These are phyloP conservation scores for Drosophila cracens DNA, from an alignment of 2,888 invertebrate genomes.

Conservation along the genomic window DNA sequence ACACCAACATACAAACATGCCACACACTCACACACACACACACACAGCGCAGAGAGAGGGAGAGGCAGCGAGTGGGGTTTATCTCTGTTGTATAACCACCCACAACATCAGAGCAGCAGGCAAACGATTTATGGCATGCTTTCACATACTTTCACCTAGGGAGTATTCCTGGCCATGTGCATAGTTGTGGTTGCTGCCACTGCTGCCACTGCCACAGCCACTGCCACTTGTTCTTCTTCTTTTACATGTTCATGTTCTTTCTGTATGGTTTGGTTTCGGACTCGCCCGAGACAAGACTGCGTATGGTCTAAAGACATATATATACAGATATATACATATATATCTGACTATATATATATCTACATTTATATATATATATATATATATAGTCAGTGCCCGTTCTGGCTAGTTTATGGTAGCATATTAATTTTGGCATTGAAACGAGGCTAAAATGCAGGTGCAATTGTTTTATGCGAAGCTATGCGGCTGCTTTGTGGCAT, in stretches of 20 bases:
- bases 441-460: constrained; percentile 66
- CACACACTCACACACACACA: constrained; percentile 18
- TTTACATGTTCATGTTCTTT: constrained; percentile 23
- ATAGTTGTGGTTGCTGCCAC: constrained; percentile 63
- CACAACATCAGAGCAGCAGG: constrained; percentile 58
- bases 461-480: constrained; percentile 61
- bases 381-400: constrained; percentile 14
- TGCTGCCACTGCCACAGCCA: background rate
- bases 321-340: background rate
- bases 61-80: constrained; percentile 3
- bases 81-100: constrained; percentile 45
- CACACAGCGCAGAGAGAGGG: background rate
- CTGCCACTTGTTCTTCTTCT: constrained; percentile 10
- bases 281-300: background rate
- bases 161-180: constrained; percentile 74
- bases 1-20: constrained; percentile 28
- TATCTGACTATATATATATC: background rate
- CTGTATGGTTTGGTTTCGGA: constrained; percentile 18
- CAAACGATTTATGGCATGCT: constrained; percentile 80
- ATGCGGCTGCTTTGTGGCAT: constrained; percentile 49
- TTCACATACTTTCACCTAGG: constrained; percentile 80
- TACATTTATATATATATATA: background rate
- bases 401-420: constrained; percentile 66
- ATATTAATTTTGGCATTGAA: constrained; percentile 76
- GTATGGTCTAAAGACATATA: constrained; percentile 17